Evolutionary conservation across 23 tunicate species (phyloP), one percentile per base, ranked within the genome.

Genomic region (Clavelina lepadiformis): DNA sequence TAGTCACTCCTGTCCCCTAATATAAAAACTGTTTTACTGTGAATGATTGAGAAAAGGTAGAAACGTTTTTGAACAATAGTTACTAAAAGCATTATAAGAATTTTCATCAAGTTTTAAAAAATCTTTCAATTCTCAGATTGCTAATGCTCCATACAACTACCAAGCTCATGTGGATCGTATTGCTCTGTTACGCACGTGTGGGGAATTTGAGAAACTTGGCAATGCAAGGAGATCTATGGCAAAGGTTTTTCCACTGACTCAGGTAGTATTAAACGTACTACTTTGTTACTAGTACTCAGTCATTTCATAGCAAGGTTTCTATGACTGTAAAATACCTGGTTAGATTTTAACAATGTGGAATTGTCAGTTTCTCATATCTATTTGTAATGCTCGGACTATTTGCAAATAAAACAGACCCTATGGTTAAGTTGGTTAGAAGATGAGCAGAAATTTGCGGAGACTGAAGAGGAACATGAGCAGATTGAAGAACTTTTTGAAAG

Each of bases 381-480:
- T n/a, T n/a, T n/a, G n/a, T n/a, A n/a, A n/a, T n/a, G n/a, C n/a
- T n/a, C n/a, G n/a, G n/a, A n/a, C n/a, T n/a, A n/a, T 41, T 41
- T 41, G 49, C 49, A 41, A 8, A 41, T 41, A 41, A 41, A 41
- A 41, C 73, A 81, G 91, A 56, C 71, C 1, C 59, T 89, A 5
- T 89, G 98, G 98, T 38, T 82, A 44, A 60, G 70, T 2, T 89
- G 98, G 98, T 55, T 89, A 18, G 80, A 81, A 69, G 98, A 89
- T 69, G 91, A 82, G 63, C 88, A 76, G 31, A 76, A 75, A 65
- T 76, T 75, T 81, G 84, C 84, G 3, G 91, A 81, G 35, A 26
- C 84, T 29, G 91, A 81, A 44, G 87, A 81, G 28, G 98, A 89
- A 29, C 91, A 89, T 65, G 25, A 63, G 29, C 49, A 62, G 28